Evolutionary conservation across 2,113 vertebrate species (phyloP), one percentile per base, ranked within the genome.

Genomic region (Chaetura pelagica): DNA sequence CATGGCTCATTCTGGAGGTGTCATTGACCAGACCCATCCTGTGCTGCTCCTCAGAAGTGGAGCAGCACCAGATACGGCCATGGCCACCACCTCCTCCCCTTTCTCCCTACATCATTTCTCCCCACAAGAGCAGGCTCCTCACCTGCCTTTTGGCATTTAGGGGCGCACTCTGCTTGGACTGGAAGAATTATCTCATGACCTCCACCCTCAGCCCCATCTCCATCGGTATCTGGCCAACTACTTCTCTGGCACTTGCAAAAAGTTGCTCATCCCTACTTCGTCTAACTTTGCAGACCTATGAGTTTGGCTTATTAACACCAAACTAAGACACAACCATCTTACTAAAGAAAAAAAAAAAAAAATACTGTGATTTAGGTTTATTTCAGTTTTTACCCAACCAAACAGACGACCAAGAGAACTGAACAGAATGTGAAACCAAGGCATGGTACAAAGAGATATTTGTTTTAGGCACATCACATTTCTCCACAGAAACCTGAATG

Each of bases 231-330:
- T 38, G 1, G 1, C 32, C 16, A 11, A 4, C 35, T 20, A 22
- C 46, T n/a, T 51, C 34, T 13, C 22, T 16, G 24, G 48, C 38
- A 73, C 85, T 54, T 35, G 15, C 24, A 61, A 46, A 12, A 77
- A 42, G 34, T 7, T 49, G 26, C 27, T 66, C 26, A 35, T 18
- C 24, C 15, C 34, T 9, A 7, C 48, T 16, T n/a, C 1, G 1
- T 3, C 1, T 9, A 14, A 49, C n/a, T 62, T 51, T 27, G 54
- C 48, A 57, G 59, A n/a, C 24, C 52, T 6, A 16, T 0, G 0
- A 59, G 27, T 44, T 51, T 16, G 9, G 32, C 64, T 71, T 29
- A 24, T 13, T 51, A 38, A 63, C 6, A 48, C 21, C 44, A 18
- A 83, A 40, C 2, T 10, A 40, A 78, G 67, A 69, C 21, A 58